Percentiles rank a stretch among this genome's conserved stretches.
These are phyloP conservation scores for Gadus chalcogrammus DNA, from an alignment of 2,113 vertebrate genomes.

Conservation along the genomic window DNA sequence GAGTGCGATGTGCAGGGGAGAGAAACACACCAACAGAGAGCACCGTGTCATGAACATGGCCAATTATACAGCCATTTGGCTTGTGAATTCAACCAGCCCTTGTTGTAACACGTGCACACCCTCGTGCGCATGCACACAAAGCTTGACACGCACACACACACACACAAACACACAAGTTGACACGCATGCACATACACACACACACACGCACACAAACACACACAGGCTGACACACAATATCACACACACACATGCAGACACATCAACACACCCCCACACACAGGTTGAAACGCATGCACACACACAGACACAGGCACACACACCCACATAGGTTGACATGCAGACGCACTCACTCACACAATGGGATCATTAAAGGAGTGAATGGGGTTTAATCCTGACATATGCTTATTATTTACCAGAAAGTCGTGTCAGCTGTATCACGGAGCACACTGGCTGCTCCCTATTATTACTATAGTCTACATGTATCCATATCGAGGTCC, in stretches of 20 bases:
- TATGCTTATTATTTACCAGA: conserved; percentile 60
- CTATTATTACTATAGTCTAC: conserved; percentile 57
- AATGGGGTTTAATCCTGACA: conserved; percentile 64
- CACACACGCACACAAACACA: neutral
- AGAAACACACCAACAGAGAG: conserved; percentile 70
- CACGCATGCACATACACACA: neutral
- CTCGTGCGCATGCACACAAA: conserved; percentile 27
- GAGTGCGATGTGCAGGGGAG: conserved; percentile 68
- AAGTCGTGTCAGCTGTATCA: conserved; percentile 56
- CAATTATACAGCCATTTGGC: conserved; percentile 79
- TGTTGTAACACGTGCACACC: conserved; percentile 52
- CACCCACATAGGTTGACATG: conserved; percentile 20
- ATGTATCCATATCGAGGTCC: conserved; percentile 30
- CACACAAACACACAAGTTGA: too few species aligned
- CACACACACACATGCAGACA: conserved; percentile 35
- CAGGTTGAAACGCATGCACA: neutral
- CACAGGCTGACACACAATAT: too few species aligned
- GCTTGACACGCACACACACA: conserved; percentile 4
- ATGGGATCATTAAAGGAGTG: conserved; percentile 60
- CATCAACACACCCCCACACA: conserved; percentile 34
- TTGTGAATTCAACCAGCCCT: conserved; percentile 67
- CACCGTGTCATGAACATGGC: conserved; percentile 70
- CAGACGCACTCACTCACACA: conserved; percentile 32
- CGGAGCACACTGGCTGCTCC: conserved; percentile 34
- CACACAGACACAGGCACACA: conserved; percentile 10